Base-by-base conservation (phyloP, 2,113 vertebrate genomes). In the Cavia porcellus region DNA sequence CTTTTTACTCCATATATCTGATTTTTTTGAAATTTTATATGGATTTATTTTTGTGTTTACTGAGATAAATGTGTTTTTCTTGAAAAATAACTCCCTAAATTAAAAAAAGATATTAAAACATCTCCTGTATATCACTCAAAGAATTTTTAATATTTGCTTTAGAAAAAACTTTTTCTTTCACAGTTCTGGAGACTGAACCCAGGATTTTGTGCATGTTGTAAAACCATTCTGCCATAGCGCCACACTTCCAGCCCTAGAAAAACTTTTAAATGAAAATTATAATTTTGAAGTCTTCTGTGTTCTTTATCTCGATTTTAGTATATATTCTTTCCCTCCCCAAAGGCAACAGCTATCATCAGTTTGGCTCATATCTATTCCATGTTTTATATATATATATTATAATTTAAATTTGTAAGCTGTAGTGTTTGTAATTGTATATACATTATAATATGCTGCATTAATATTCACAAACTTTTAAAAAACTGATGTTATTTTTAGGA, bases 71-170 rank as follows among this genome's bases (percentile, higher is more conserved):
- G 87, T 77, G 68, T 74, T 75, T 93, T 95, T 87, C 61, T 95
- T 91, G 55, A 89, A 84, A 84, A 95, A 93, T 42, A 79, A 57
- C 70, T 72, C 32, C 59, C 25, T n/a, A 72, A 72, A 38, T 72
- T 38, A 38, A 70, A 28, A 64, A 93, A 84, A 84, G 13, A 72
- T 59, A 74, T 3, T 89, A 80, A 89, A 57, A 80, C 57, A 94
- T 19, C 15, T 66, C 20, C 11, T n/a, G 14, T 89, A 6, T 0
- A 66, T 25, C 55, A 91, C 24, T 77, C 35, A 90, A 95, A 87
- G 28, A 7, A 55, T 79, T 92, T 82, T 2, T 30, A 5, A 62
- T 92, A 80, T 85, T 89, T 68, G 59, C 75, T 86, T 91, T 64
- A 72, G 61, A 72, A 66, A 74, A 84, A 20, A 38, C 38, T 57